These are phyloP conservation scores for Zaprionus inermis DNA, from an alignment of 1,140 invertebrate species.

Conservation along the genomic window DNA sequence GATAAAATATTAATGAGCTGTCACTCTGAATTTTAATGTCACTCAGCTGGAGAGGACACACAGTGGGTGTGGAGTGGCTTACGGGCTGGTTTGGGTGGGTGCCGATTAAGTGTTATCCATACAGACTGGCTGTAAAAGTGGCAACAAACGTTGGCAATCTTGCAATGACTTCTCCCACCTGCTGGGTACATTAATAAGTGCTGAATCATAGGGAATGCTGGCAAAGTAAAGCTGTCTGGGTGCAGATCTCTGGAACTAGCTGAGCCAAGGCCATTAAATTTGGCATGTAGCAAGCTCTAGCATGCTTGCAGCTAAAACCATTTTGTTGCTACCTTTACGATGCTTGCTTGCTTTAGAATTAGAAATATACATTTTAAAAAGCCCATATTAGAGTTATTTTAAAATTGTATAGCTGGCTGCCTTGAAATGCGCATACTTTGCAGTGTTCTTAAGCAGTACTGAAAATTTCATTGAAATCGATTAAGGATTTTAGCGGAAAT, in stretches of 20 bases:
- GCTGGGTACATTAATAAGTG: constrained; percentile 13
- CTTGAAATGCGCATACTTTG: not conserved
- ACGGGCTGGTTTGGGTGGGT: too few species aligned
- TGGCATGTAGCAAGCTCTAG: not conserved
- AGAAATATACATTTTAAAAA: not conserved
- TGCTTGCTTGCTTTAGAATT: not conserved
- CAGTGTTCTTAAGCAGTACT: not conserved
- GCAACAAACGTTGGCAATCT: constrained; percentile 19
- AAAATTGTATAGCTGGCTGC: not conserved
- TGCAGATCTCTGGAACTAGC: not conserved
- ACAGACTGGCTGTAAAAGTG: not conserved
- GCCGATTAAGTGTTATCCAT: not conserved
- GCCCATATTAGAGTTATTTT: not conserved
- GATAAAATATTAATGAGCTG: constrained; percentile 66
- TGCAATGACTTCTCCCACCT: constrained; percentile 16
- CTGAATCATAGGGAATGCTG: constrained; percentile 17
- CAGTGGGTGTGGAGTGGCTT: not conserved
- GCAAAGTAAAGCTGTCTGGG: not conserved
- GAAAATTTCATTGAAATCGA: not conserved
- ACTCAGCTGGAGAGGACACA: not conserved
- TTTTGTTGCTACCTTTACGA: not conserved
- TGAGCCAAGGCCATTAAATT: not conserved
- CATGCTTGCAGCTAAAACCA: not conserved
- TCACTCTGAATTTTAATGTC: constrained; percentile 25
- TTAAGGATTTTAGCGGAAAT: not conserved